Percentiles rank a stretch among this genome's conserved stretches.
Evolutionary conservation across 1,140 invertebrate species (phyloP).

Genomic region (Trypoxylus dichotomus): DNA sequence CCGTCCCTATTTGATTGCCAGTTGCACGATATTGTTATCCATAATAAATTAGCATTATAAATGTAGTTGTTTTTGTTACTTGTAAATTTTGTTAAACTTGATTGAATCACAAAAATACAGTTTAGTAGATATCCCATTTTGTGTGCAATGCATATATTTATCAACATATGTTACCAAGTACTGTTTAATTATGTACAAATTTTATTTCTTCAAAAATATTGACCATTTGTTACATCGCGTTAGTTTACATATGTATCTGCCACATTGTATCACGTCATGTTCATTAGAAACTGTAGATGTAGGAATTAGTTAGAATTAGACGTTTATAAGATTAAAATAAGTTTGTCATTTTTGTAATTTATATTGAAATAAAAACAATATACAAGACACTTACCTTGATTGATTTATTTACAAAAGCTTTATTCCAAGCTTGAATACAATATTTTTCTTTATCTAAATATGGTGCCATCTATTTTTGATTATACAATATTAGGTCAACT

Average conservation of each 20-base stretch:
- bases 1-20: neutral
- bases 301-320: neutral
- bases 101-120: neutral
- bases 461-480: too few relatives aligned
- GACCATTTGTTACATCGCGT: neutral
- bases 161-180: neutral
- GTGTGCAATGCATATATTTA: neutral
- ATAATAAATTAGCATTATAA: too few relatives aligned
- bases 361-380: neutral
- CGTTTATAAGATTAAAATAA: neutral
- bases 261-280: neutral
- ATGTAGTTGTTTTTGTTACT: neutral
- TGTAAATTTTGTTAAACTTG: neutral
- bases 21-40: constrained; percentile 8
- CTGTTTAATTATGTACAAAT: neutral
- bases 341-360: constrained; percentile 18
- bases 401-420: neutral
- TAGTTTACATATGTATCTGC: neutral
- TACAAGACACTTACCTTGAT: neutral
- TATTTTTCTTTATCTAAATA: too few relatives aligned
- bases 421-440: too few relatives aligned
- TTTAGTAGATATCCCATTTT: neutral
- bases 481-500: too few relatives aligned
- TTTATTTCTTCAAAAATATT: neutral
- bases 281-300: neutral